Evolutionary conservation across 2,113 vertebrate genomes (phyloP).

Genomic region (Sarotherodon lohbergeri): DNA sequence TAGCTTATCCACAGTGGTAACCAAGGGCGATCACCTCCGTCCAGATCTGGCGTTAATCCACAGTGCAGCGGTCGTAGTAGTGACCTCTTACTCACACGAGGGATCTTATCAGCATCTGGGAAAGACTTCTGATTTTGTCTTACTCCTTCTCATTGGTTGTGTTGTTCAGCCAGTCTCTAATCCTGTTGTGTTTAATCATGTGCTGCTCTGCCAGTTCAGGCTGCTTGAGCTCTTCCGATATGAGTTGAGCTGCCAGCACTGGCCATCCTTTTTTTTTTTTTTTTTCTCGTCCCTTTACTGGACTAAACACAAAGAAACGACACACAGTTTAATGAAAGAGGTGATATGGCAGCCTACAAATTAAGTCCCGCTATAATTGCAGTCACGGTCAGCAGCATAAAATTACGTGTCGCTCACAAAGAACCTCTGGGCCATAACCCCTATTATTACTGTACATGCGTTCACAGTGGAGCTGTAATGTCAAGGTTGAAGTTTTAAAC

Average conservation of each 20-base stretch:
- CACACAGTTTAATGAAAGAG: too few species aligned
- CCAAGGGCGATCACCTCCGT: conserved; percentile 28
- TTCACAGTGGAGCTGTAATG: too few species aligned
- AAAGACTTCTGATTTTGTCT: conserved; percentile 1
- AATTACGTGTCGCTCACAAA: too few species aligned
- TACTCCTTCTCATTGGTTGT: background rate
- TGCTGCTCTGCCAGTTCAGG: background rate
- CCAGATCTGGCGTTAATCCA: conserved; percentile 36
- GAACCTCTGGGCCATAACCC: too few species aligned
- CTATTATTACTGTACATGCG: too few species aligned
- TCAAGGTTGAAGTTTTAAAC: too few species aligned
- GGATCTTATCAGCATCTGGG: conserved; percentile 27
- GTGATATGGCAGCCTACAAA: too few species aligned
- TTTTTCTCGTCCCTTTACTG: too few species aligned
- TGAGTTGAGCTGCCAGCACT: background rate
- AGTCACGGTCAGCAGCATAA: too few species aligned
- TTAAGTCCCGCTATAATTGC: too few species aligned
- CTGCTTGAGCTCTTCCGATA: background rate
- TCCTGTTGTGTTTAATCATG: conserved; percentile 20
- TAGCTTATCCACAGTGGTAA: conserved; percentile 5
- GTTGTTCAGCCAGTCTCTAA: conserved; percentile 18
- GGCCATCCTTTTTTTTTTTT: background rate
- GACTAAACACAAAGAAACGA: too few species aligned
- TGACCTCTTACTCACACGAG: background rate
- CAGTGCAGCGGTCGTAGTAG: background rate